Percentiles rank a stretch among this genome's conserved stretches.
Conservation (phyloP, 2,888 invertebrate species). For the Ophioninae sp. region DNA sequence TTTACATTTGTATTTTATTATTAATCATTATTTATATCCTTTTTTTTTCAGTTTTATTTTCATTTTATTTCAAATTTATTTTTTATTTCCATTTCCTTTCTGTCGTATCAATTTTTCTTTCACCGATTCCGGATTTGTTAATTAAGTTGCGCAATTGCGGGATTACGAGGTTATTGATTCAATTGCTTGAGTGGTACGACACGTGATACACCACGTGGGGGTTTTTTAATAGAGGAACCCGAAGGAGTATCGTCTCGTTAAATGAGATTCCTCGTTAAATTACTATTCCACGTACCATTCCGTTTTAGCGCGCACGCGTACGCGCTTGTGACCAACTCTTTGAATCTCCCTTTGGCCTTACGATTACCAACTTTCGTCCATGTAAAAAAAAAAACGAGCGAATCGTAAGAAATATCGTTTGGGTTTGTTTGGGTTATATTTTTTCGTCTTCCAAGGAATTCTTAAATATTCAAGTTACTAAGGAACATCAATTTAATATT, state of each 20-base stretch:
- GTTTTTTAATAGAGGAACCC: constrained; percentile 1
- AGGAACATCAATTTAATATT: too few species aligned
- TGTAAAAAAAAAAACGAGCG: not conserved
- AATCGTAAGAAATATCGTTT: not conserved
- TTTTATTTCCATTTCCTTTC: too few species aligned
- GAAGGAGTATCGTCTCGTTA: constrained; percentile 45
- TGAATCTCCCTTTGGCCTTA: constrained; percentile 7
- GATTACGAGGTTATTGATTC: constrained; percentile 65
- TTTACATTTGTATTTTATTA: too few species aligned
- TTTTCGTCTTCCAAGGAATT: not conserved
- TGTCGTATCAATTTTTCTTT: not conserved
- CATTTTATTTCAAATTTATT: too few species aligned
- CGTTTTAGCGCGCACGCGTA: not conserved
- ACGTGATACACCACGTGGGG: not conserved
- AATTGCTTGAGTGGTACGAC: constrained; percentile 60
- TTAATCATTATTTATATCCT: too few species aligned
- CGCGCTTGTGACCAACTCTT: too few species aligned
- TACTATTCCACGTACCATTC: not conserved
- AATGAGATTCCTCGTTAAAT: constrained; percentile 37
- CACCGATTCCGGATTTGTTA: constrained; percentile 58
- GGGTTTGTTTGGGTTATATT: not conserved
- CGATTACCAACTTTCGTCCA: not conserved
- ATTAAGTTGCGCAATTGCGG: constrained; percentile 67
- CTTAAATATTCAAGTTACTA: too few species aligned
- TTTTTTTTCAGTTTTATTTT: too few species aligned